Conservation (phyloP, 2,113 vertebrate genomes). For the Cheirogaleus medius region DNA sequence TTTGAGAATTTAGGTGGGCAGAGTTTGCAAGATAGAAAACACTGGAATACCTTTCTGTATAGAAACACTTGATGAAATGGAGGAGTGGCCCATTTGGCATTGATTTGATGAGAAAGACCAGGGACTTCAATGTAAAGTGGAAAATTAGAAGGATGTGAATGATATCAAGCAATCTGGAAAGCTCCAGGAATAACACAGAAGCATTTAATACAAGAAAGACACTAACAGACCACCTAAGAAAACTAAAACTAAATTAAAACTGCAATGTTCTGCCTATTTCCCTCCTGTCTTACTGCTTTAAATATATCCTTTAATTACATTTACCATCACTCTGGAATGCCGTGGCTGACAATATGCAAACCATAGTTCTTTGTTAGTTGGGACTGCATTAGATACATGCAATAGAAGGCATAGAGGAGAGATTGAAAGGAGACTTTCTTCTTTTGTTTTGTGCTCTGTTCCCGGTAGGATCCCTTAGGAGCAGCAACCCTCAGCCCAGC, state of each 20-base stretch:
- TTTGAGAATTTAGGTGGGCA: background rate
- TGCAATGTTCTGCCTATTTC: background rate
- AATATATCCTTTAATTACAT: background rate
- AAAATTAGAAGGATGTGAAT: background rate
- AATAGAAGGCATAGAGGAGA: background rate
- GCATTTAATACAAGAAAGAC: background rate
- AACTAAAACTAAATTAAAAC: background rate
- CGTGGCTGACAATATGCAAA: background rate
- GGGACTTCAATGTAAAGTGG: background rate
- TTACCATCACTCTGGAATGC: background rate
- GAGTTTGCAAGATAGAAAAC: background rate
- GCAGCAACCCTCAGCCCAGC: background rate
- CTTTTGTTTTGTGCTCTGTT: background rate
- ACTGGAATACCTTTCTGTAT: background rate
- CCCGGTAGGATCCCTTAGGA: background rate
- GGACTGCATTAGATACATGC: background rate
- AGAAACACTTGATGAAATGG: background rate
- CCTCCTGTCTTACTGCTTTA: background rate
- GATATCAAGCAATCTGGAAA: background rate
- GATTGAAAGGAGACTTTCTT: background rate
- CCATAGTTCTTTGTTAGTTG: background rate
- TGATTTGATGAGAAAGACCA: background rate
- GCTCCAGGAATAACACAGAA: background rate
- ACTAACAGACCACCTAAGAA: background rate
- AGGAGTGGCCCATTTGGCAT: background rate